Evolutionary conservation across 2,888 invertebrate genomes (phyloP).

Genomic region (Athalia rosae): DNA sequence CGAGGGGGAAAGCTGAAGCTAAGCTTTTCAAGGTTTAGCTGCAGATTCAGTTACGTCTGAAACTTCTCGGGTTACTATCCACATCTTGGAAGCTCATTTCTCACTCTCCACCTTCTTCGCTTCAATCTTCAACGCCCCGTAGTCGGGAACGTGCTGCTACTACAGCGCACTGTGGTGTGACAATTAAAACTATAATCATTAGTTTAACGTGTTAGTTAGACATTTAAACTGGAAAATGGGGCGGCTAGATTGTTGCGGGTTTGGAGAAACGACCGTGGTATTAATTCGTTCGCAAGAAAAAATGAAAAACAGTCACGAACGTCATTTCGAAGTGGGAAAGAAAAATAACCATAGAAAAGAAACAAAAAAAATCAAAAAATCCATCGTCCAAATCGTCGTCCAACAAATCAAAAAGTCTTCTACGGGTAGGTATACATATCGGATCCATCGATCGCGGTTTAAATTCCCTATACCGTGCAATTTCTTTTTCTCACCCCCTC

Average conservation of each 20-base stretch:
- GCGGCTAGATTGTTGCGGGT: slow-evolving; percentile 16
- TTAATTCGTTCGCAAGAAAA: too few species aligned
- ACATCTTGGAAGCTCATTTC: background rate
- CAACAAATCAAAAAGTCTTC: too few species aligned
- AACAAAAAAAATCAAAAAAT: too few species aligned
- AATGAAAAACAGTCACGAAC: too few species aligned
- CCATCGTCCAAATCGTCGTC: too few species aligned
- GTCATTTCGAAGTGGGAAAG: too few species aligned
- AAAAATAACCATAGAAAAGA: too few species aligned
- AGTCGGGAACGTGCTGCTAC: background rate
- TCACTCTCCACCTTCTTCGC: slow-evolving; percentile 6
- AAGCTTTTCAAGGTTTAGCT: background rate
- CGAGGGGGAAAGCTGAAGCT: too few species aligned
- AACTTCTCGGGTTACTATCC: background rate
- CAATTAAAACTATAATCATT: slow-evolving; percentile 48
- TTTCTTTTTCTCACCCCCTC: background rate
- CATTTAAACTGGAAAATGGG: slow-evolving; percentile 34
- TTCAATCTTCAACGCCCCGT: slow-evolving; percentile 26
- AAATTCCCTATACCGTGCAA: background rate
- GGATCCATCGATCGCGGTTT: background rate
- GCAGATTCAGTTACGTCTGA: background rate
- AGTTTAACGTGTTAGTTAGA: slow-evolving; percentile 44
- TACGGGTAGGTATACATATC: too few species aligned
- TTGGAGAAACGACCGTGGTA: background rate
- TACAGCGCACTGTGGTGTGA: background rate